Base-by-base conservation (phyloP, 2,888 invertebrate species). In the Meteorus cinctellus region DNA sequence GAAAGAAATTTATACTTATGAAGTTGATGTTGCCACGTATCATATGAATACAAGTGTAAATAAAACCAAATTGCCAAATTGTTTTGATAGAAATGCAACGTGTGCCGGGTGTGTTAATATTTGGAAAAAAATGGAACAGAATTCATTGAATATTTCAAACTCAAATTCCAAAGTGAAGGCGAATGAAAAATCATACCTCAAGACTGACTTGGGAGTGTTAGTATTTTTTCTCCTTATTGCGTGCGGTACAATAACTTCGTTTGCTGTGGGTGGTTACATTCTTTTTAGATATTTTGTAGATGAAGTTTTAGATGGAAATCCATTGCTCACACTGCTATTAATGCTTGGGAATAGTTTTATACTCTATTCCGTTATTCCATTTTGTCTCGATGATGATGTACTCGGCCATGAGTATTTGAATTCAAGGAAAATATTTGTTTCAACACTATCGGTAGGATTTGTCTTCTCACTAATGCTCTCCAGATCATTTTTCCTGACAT, bases 281-380 rank as follows among this genome's bases (percentile, higher is more conserved):
- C 89, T 93, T 55, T 91, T 93, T 62, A 91, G 94, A 45, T 91
- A 94, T 67, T 93, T 93, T 79, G 91, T 92, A 81, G 92, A 92
- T 63, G 92, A 93, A 80, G 91, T 93, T 14, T 91, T 94, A 31
- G 94, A 95, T 84, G 94, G 94, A 5, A 94, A 94, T 86, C 94
- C 94, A 0, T 88, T 84, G 1, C 85, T 91, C 51, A 90, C 91
- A 24, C 85, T 91, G 27, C 77, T 90, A n/a, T 82, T 91, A 71
- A 86, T 91, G 24, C 74, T 90, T n/a, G 87, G 90, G 5, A 87
- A 90, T 68, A 83, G 90, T 6, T 85, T 91, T 66, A 88, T 89
- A 62, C 88, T 91, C 73, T 84, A 85, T 62, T 88, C 90, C 12
- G 88, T 90, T 1, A 77, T 91, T 2, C 90, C 90, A 2, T 91